Base-by-base conservation (phyloP, 2,113 vertebrate genomes). In the Sphaerodactylus townsendi region DNA sequence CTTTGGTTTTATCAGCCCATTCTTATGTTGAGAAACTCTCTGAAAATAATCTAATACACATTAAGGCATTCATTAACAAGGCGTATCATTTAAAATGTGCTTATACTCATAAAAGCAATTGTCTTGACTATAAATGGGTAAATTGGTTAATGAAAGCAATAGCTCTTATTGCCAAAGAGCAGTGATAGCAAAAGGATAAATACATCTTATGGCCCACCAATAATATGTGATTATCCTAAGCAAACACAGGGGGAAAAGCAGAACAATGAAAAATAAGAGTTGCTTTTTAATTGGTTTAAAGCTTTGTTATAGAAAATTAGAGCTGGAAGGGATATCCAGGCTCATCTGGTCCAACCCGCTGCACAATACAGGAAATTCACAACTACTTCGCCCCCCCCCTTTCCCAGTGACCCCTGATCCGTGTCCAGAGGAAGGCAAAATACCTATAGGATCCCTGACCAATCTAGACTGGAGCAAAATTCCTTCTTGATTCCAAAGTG, bases 151-250 rank as follows among this genome's bases (percentile, higher is more conserved):
- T 92, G 85, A 91, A 79, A 93, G 84, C 80, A 88, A 87, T 88
- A 93, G 81, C 88, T 93, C 87, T 92, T 91, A 93, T 92, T 93
- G 78, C 82, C 86, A 93, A 92, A 91, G 53, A 87, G 81, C 87
- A 87, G 90, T 76, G 90, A 91, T 92, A 83, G 88, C 82, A 91
- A 90, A 78, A 90, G 91, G 81, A 91, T 90, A 94, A 94, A 91
- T 88, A 89, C 81, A 92, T 91, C 82, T 85, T 46, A 80, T 46
- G 75, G 48, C 78, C 82, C 84, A 50, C 91, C 90, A 86, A 87
- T 88, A 75, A 85, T 82, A 87, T 84, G 90, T 94, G 90, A 91
- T 86, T 82, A 89, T 84, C 81, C 78, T 39, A 66, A 39, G 85
- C 68, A 85, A 71, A 59, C 75, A 62, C 25, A 91, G 76, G 82